Evolutionary conservation across 2,113 vertebrate genomes (phyloP).

Genomic region (Macaca nemestrina): DNA sequence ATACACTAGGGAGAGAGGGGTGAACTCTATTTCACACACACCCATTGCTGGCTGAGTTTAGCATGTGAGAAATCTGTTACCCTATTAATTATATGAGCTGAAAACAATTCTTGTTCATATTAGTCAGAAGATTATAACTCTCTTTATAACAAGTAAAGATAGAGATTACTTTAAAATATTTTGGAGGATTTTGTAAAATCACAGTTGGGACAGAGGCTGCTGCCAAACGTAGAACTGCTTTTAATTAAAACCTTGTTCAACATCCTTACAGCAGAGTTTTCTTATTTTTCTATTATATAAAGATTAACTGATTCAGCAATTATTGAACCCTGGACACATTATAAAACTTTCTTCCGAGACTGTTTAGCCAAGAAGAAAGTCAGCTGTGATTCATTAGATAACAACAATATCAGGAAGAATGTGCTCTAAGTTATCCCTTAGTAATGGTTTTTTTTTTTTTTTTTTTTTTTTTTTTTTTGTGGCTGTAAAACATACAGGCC

Average conservation of each 20-base stretch:
- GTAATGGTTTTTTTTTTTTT: not conserved
- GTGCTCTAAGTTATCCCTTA: accelerated
- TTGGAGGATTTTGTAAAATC: constrained; percentile 48
- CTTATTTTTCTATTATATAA: constrained; percentile 77
- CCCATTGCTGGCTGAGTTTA: not conserved
- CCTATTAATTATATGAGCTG: constrained; percentile 14
- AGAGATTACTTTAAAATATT: constrained; percentile 64
- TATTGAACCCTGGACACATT: constrained; percentile 74
- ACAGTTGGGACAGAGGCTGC: constrained; percentile 25
- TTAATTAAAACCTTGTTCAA: constrained; percentile 79
- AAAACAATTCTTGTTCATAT: constrained; percentile 37
- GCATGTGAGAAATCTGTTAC: not conserved
- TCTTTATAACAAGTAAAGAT: constrained; percentile 36
- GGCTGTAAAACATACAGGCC: not conserved
- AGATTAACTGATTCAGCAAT: constrained; percentile 83
- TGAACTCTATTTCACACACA: constrained; percentile 23
- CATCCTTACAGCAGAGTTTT: constrained; percentile 68
- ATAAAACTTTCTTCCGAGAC: constrained; percentile 73
- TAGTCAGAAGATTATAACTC: not conserved
- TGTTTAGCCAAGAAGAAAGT: constrained; percentile 68
- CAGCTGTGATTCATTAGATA: constrained; percentile 80
- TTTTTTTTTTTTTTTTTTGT: not conserved
- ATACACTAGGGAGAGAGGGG: constrained; percentile 31
- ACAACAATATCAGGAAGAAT: constrained; percentile 33
- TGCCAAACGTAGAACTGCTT: constrained; percentile 78